Conservation (phyloP, 2,888 invertebrate genomes). For the Hanleya hanleyi region DNA sequence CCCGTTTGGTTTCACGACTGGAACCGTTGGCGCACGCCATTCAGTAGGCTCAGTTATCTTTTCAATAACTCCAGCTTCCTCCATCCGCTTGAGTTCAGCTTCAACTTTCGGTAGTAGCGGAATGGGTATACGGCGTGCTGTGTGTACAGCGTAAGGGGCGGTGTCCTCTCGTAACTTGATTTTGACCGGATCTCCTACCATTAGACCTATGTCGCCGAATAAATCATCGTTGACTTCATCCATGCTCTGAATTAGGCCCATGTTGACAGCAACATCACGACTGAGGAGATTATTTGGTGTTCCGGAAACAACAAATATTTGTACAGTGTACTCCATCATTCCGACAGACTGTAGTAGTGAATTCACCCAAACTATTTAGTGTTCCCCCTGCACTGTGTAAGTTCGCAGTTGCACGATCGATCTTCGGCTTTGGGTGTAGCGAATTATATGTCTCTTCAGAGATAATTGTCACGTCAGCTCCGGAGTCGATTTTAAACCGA, state of each 20-base stretch:
- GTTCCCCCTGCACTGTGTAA: slow-evolving; percentile 10
- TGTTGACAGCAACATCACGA: background rate
- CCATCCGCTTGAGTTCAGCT: slow-evolving; percentile 32
- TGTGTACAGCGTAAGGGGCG: slow-evolving; percentile 17
- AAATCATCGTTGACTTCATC: slow-evolving; percentile 1
- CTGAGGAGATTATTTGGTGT: slow-evolving; percentile 10
- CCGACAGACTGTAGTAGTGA: background rate
- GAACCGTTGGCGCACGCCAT: slow-evolving; percentile 36
- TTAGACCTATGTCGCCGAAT: slow-evolving; percentile 14
- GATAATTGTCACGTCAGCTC: slow-evolving; percentile 13
- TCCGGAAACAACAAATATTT: background rate
- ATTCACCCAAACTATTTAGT: background rate
- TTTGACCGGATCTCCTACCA: slow-evolving; percentile 12
- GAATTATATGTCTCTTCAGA: slow-evolving; percentile 2
- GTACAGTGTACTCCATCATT: background rate
- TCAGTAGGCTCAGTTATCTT: slow-evolving; percentile 34
- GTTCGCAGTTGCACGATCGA: background rate
- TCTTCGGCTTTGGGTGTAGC: slow-evolving; percentile 6
- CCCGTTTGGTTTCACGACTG: slow-evolving; percentile 34
- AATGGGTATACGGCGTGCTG: slow-evolving; percentile 28
- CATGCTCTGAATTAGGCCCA: slow-evolving; percentile 10
- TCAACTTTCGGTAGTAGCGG: slow-evolving; percentile 28
- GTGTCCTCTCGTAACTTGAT: slow-evolving; percentile 12
- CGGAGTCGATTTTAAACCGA: slow-evolving; percentile 18
- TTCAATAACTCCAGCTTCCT: slow-evolving; percentile 27